Evolutionary conservation across 2,888 invertebrate genomes (phyloP), one percentile per base, ranked within the genome.

Genomic region (Lasioglossum malachurum): DNA sequence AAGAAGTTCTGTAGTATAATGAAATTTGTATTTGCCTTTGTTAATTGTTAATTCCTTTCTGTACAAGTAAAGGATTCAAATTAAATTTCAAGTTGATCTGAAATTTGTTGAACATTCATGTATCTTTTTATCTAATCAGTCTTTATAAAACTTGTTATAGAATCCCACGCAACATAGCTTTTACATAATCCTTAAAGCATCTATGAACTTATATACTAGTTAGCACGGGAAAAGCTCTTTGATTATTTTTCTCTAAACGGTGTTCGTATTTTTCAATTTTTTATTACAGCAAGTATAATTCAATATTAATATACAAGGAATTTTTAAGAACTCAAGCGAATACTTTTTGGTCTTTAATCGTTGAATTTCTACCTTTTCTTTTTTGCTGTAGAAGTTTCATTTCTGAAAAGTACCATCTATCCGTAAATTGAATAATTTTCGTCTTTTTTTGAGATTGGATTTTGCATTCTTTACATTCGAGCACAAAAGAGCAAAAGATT

Each of bases 81-180:
- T 82, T 77, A 74, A 64, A 82, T 86, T 83, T 87, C 23, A 75
- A 57, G 73, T 84, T 74, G 46, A 72, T 80, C 75, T 90, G 78
- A 31, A 86, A 87, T 78, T 80, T 88, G 64, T 89, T 80, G 78
- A 81, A 86, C 80, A 78, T 83, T 84, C 86, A 89, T 87, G 84
- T 75, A 83, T 80, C 44, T 82, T 91, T 64, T 92, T 91, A 93
- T 84, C 92, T 93, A 93, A 92, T 93, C 93, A 93, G 93, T 93
- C 93, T 93, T 93, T 91, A 89, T 90, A 90, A 92, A 88, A 90
- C 90, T 86, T 92, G 88, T 90, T 87, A 87, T 79, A 89, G 86
- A 85, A 87, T 87, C 80, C 72, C 80, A 80, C 53, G 74, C 75
- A 87, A 80, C 72, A 69, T 44, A 84, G 87, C 64, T 84, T 71